Conservation (phyloP, 2,797 vertebrate genomes). For the Amblyraja radiata region DNA sequence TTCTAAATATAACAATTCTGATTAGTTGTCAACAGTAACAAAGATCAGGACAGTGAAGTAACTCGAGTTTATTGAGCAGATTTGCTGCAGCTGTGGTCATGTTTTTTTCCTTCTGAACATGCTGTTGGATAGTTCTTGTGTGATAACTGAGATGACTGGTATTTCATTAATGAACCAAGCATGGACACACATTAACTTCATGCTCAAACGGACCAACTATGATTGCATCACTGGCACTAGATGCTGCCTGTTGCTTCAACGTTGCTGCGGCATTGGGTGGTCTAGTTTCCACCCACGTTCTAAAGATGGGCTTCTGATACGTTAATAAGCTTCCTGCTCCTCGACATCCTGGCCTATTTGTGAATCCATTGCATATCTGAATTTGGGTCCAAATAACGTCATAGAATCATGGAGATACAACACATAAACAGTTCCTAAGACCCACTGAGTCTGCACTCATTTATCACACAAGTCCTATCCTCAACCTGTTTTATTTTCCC, state of each 20-base stretch:
- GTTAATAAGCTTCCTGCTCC: too few relatives aligned
- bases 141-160: not conserved
- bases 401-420: too few relatives aligned
- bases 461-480: too few relatives aligned
- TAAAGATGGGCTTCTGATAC: too few relatives aligned
- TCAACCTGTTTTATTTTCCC: too few relatives aligned
- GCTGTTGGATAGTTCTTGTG: not conserved
- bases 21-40: not conserved
- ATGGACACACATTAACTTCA: not conserved
- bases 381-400: not conserved
- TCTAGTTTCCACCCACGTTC: too few relatives aligned
- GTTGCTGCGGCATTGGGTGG: too few relatives aligned
- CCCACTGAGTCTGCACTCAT: too few relatives aligned
- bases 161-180: not conserved
- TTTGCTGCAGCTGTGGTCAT: not conserved
- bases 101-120: not conserved
- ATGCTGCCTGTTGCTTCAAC: not conserved
- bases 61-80: not conserved
- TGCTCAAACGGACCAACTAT: not conserved
- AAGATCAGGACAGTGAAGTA: not conserved
- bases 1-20: not conserved
- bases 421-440: too few relatives aligned
- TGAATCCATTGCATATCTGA: not conserved
- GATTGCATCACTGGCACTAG: not conserved
- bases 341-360: not conserved